These are phyloP conservation scores for Molossus molossus DNA, from an alignment of 2,797 vertebrate species.

Conservation along the genomic window DNA sequence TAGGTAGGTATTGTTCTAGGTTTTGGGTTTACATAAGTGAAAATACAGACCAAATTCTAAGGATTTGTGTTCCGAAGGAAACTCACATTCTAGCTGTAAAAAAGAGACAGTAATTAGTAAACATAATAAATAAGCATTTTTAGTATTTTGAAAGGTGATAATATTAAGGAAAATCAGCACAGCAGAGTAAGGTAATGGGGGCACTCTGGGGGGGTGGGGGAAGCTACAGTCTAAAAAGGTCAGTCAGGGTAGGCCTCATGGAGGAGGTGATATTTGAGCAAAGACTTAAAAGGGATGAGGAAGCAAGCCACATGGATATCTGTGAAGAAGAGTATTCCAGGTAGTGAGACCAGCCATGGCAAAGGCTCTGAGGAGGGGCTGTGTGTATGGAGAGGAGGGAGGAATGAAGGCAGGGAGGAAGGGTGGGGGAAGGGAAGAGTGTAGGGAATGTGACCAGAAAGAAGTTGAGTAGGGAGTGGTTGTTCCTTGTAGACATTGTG, in stretches of 20 bases:
- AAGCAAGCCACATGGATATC: background rate
- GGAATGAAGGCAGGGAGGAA: background rate
- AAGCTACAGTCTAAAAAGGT: background rate
- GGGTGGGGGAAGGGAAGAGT: background rate
- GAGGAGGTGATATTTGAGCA: background rate
- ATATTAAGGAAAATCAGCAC: background rate
- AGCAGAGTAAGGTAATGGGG: background rate
- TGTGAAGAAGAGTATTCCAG: background rate
- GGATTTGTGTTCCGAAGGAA: background rate
- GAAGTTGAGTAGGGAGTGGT: background rate
- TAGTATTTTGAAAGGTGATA: constrained; percentile 32
- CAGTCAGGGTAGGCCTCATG: background rate
- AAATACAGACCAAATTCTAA: constrained; percentile 6
- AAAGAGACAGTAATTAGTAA: background rate
- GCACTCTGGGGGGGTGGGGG: background rate
- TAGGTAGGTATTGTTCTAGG: background rate
- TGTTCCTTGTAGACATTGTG: background rate
- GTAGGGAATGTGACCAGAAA: background rate
- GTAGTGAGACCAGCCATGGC: background rate
- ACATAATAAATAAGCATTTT: background rate
- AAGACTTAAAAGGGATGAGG: background rate
- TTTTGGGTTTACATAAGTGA: background rate
- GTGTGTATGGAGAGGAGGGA: background rate
- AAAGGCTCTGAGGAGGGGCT: background rate
- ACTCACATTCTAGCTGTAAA: background rate